Conservation (phyloP, 2,113 vertebrate genomes). For the Salvelinus sp. region DNA sequence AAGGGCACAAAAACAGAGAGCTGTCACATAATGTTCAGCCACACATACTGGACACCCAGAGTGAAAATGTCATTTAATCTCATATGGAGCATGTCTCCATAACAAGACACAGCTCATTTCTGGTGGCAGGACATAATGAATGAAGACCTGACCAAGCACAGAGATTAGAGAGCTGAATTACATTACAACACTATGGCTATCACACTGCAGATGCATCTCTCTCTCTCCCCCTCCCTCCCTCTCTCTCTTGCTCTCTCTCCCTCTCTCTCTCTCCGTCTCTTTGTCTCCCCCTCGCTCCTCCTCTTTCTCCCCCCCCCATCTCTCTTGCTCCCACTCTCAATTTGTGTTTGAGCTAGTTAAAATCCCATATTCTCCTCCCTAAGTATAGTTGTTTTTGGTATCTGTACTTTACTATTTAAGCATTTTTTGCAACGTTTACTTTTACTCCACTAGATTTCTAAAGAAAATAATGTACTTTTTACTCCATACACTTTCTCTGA, state of each 20-base stretch:
- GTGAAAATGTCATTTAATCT: constrained; percentile 50
- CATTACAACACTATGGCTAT: neutral
- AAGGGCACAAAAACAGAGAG: too few relatives aligned
- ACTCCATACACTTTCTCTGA: too few relatives aligned
- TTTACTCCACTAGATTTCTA: too few relatives aligned
- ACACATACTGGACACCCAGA: neutral
- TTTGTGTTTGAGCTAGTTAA: constrained; percentile 4
- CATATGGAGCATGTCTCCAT: constrained; percentile 32
- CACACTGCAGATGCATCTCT: constrained; percentile 42
- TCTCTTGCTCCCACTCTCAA: neutral
- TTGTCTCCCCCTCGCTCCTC: neutral
- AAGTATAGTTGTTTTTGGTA: too few relatives aligned
- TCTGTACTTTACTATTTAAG: too few relatives aligned
- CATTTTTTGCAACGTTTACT: too few relatives aligned
- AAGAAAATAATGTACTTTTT: too few relatives aligned
- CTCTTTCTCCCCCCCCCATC: neutral
- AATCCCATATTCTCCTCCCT: constrained; percentile 26
- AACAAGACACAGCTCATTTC: constrained; percentile 59
- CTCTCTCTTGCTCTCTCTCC: neutral
- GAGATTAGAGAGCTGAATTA: constrained; percentile 45
- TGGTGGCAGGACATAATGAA: constrained; percentile 59
- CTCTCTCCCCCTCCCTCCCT: constrained; percentile 20
- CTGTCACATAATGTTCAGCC: too few relatives aligned
- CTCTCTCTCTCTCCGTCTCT: neutral
- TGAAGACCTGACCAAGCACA: constrained; percentile 45